Conservation (phyloP, 2,113 vertebrate genomes). For the Sinocyclocheilus anophthalmus region DNA sequence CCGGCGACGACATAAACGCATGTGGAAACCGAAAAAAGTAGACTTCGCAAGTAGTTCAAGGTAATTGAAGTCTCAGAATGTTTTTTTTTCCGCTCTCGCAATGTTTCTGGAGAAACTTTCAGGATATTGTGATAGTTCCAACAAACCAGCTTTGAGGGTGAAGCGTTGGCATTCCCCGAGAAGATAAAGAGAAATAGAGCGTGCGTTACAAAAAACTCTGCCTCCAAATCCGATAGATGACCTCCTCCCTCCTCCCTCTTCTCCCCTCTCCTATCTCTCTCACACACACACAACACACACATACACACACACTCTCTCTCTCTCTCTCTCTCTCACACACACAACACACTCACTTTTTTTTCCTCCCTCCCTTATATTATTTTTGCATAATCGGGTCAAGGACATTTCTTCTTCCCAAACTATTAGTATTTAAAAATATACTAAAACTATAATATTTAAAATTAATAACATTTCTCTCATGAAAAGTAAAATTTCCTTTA, state of each 20-base stretch:
- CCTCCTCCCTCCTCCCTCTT: not conserved
- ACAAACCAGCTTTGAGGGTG: constrained; percentile 38
- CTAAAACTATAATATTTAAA: not conserved
- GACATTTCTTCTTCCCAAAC: not conserved
- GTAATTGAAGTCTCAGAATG: not conserved
- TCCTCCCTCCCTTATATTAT: constrained; percentile 14
- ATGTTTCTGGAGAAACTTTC: not conserved
- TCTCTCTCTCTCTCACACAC: constrained; percentile 16
- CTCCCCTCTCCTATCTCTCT: too few relatives aligned
- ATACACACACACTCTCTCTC: constrained; percentile 25
- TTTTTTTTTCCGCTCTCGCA: too few relatives aligned
- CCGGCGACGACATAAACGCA: not conserved
- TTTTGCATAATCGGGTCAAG: not conserved
- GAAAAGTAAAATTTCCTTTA: too few relatives aligned
- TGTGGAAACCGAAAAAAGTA: not conserved
- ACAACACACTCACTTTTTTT: constrained; percentile 20
- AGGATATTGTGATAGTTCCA: not conserved
- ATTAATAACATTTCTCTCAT: not conserved
- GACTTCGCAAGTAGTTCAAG: not conserved
- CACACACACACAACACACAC: too few relatives aligned
- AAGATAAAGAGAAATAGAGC: constrained; percentile 57
- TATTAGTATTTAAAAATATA: not conserved
- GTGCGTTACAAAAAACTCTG: constrained; percentile 60
- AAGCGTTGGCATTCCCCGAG: constrained; percentile 43
- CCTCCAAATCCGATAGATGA: constrained; percentile 79